Evolutionary conservation across 92 coral and sea anemone species (phyloP), one percentile per base, ranked within the genome.

Genomic region (Blastomussa wellsi): DNA sequence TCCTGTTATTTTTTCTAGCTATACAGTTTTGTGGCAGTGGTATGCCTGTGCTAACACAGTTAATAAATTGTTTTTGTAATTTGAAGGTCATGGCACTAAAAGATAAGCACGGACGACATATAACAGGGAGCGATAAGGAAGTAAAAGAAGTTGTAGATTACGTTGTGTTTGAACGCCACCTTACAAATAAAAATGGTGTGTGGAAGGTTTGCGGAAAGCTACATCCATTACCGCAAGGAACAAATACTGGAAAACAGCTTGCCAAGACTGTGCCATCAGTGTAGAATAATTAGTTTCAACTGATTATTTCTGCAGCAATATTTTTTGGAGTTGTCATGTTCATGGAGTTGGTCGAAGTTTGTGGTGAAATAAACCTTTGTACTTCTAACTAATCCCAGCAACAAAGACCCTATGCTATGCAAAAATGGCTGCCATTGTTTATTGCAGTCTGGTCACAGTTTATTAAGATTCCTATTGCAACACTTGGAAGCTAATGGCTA

Each of bases 161-260:
- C 72, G 91, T 97, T 9, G 98, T 97, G 38, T 83, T 97, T 59
- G 99, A 97, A 74, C 93, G 98, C 49, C 99, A 95, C 77, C 91
- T 97, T 19, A 90, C 87, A 16, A 88, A 85, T 55, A 90, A 91
- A 66, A 89, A 94, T 67, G 97, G 95, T 26, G 79, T 80, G 31
- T 97, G 99, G 99, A 88, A 88, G 79, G 93, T 95, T 13, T 94
- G 97, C n/a, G 99, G 99, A 14, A 97, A 97, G 78, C 90, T 93
- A 53, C 83, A 78, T 22, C 77, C 59, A 69, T 7, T 38, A 0
- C 47, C 68, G 24, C 39, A 67, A 26, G 37, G 24, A 67, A 48
- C n/a, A 35, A 55, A 52, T 35, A 49, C 70, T 36, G 39, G 36
- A 83, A 39, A 44, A 17, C 82, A 44, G 42, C 80, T 83, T n/a